phyloP scores from a whole-genome alignment of 2,113 vertebrate species.

The Grus americana region DNA sequence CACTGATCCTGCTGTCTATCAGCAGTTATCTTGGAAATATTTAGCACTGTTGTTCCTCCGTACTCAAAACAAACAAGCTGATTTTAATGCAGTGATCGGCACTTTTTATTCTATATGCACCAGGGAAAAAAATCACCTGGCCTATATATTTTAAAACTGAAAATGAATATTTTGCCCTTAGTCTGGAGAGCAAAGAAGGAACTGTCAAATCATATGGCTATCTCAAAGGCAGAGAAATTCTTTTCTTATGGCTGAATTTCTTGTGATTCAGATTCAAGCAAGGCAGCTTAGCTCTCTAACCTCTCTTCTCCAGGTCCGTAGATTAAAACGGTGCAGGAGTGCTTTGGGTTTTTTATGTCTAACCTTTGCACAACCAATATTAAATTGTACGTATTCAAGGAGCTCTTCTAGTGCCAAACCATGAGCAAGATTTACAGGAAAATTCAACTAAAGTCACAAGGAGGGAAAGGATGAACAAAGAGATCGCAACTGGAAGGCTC shows the following conservation, averaged over 20 bases:
- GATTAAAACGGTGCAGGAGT: background rate
- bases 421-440: background rate
- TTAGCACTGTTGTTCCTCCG: background rate
- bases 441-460: background rate
- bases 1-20: background rate
- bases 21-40: background rate
- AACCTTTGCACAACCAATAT: background rate
- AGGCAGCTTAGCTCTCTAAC: background rate
- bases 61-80: background rate
- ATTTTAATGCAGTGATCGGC: background rate
- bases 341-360: background rate
- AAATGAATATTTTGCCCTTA: background rate
- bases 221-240: background rate
- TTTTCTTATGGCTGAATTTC: background rate
- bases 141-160: background rate
- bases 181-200: background rate
- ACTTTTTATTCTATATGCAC: background rate
- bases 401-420: background rate
- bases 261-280: background rate
- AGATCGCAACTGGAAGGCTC: background rate
- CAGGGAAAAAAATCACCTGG: background rate
- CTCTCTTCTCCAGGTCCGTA: background rate
- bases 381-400: background rate
- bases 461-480: background rate
- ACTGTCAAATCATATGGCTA: background rate